phyloP scores from a whole-genome alignment of 2,888 invertebrate species.

The Noctua janthina region DNA sequence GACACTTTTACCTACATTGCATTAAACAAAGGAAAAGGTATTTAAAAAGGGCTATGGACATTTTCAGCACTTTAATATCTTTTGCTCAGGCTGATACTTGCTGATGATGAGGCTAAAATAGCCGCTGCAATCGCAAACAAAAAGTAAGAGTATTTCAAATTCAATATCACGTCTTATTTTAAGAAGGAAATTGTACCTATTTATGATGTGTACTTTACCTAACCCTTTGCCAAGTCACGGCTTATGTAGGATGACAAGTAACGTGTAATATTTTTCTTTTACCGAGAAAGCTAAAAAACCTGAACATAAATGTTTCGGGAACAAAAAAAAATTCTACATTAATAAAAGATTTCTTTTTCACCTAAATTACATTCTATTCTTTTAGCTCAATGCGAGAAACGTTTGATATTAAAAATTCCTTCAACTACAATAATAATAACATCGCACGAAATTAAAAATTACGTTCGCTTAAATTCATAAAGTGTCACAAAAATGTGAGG shows the following conservation, averaged over 20 bases:
- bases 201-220: conserved; percentile 1
- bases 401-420: conserved; percentile 38
- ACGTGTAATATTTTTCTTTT: background rate
- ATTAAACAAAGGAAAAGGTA: no score
- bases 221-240: background rate
- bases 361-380: conserved; percentile 59
- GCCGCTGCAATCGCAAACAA: background rate
- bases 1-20: no score
- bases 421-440: conserved; percentile 32
- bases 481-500: conserved; percentile 70
- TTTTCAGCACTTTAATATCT: background rate
- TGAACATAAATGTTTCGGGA: no score
- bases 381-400: conserved; percentile 44
- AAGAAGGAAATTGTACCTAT: background rate
- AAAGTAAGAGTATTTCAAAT: background rate
- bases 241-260: background rate
- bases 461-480: conserved; percentile 63
- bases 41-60: no score
- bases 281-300: background rate
- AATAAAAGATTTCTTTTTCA: background rate
- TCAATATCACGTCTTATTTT: background rate
- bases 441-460: conserved; percentile 66
- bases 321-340: background rate
- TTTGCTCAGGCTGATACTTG: background rate
- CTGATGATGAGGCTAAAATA: background rate